Evolutionary conservation across 2,113 vertebrate species (phyloP).

Genomic region (Xiphorhynchus elegans): DNA sequence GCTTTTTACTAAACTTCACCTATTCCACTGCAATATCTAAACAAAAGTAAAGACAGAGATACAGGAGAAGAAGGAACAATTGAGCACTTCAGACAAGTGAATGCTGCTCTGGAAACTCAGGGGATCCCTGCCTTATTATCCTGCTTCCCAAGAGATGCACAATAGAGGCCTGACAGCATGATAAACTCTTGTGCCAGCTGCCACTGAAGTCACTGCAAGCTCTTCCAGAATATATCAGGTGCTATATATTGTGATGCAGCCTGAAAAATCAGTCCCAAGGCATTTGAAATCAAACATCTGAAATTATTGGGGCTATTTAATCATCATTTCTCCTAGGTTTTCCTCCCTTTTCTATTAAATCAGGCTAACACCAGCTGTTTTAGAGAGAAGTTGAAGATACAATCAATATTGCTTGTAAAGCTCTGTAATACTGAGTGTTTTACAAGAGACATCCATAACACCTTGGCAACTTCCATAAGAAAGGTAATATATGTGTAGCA

Average conservation of each 20-base stretch:
- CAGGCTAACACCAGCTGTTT: not conserved
- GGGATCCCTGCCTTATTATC: not conserved
- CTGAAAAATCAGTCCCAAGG: not conserved
- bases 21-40: not conserved
- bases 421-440: not conserved
- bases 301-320: not conserved
- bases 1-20: not conserved
- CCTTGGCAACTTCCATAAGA: not conserved
- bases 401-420: not conserved
- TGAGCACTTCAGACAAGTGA: not conserved
- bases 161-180: not conserved
- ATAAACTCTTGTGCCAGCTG: not conserved
- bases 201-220: not conserved
- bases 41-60: not conserved
- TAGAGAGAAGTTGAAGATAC: not conserved
- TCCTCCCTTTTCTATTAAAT: not conserved
- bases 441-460: not conserved
- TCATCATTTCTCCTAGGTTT: not conserved
- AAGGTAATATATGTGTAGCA: not conserved
- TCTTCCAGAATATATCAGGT: not conserved
- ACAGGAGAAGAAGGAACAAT: not conserved
- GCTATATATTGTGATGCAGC: not conserved
- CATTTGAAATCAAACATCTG: not conserved
- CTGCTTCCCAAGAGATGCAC: accelerated
- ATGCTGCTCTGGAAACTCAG: not conserved